Base-by-base conservation (phyloP, 2,797 vertebrate species). In the Paguma larvata region DNA sequence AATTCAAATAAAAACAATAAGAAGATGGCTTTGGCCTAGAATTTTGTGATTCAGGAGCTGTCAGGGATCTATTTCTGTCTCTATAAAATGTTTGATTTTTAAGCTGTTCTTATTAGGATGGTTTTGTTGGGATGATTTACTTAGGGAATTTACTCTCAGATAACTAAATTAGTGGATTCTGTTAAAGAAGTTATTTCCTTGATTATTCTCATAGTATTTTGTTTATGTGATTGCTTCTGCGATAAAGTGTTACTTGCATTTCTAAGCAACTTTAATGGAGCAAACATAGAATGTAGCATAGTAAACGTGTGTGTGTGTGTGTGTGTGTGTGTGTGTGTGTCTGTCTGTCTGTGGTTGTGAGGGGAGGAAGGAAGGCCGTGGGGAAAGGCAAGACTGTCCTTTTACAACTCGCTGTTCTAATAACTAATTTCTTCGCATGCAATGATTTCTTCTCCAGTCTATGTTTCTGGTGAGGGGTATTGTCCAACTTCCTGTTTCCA, bases 31-130 rank as follows among this genome's bases (percentile, higher is more conserved):
- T 78, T 84, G 87, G 34, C 46, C 90, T 97, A 97, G 68, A 87
- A 78, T 93, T 34, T 75, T 85, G 80, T 91, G 51, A 78, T 56
- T 91, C 16, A 65, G 38, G 44, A 72, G 32, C 90, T 83, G 48
- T 72, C 62, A 84, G 63, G 38, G 41, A 82, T 93, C 38, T 90
- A 19, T 78, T 91, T 87, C 78, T 92, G 14, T 56, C 30, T 80
- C n/a, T 85, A 19, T 86, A 87, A 91, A 87, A 78, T 72, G 68
- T 88, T 85, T 94, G 78, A 19, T 92, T 92, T 96, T 92, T 59
- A 96, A 94, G 14, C 32, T 44, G 21, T n/a, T 3, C 16, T 87
- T 53, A 93, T 91, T 19, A 68, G 75, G 34, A n/a, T 85, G 30
- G 23, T 91, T 96, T 30, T 85, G 62, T 46, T 48, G 48, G 41